A percentile compares a stretch with the other conserved stretches of the same genome.
These are phyloP conservation scores for Plecturocebus donacophilus DNA, from an alignment of 2,113 vertebrate species.

Conservation along the genomic window DNA sequence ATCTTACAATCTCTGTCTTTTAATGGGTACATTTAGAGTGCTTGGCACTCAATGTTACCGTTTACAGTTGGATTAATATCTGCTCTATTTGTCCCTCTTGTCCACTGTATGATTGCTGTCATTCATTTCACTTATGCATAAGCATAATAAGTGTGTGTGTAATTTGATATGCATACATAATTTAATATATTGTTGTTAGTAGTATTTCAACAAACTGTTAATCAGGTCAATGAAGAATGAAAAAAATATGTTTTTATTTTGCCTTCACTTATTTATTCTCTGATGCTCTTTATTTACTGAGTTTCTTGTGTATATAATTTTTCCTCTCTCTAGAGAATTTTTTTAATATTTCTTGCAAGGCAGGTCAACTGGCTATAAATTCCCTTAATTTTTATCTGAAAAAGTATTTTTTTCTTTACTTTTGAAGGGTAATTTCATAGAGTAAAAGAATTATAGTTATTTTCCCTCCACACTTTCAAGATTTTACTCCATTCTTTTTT, in stretches of 20 bases:
- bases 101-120: neutral
- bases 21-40: neutral
- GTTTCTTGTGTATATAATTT: neutral
- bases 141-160: neutral
- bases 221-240: neutral
- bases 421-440: neutral
- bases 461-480: neutral
- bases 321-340: neutral
- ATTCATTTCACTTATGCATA: neutral
- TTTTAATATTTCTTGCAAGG: neutral
- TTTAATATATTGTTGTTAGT: neutral
- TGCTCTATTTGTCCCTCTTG: neutral
- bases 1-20: neutral
- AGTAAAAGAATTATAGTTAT: neutral
- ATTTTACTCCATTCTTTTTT: neutral
- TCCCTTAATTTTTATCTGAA: neutral
- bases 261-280: neutral
- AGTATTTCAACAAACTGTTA: neutral
- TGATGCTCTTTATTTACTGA: neutral
- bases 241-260: neutral
- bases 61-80: neutral
- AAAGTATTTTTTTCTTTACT: neutral
- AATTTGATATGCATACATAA: neutral
- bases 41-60: neutral
- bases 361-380: neutral